Evolutionary conservation across 2,888 invertebrate species (phyloP), one percentile per base, ranked within the genome.

Genomic region (Epinotia brunnichana): DNA sequence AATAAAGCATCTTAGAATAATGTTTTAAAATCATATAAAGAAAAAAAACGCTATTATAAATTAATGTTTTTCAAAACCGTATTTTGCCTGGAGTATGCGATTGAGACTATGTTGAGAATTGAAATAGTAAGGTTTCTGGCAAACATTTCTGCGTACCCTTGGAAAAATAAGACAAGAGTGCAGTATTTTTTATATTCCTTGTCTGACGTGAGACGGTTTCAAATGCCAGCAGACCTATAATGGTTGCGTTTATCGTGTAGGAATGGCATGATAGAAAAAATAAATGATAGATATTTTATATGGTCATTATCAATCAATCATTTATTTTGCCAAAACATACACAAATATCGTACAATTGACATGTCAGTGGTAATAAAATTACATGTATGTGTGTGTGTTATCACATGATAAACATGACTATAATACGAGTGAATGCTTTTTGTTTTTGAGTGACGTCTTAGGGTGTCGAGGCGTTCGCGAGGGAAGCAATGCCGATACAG

Each of bases 391-490:
- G n/a, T n/a, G n/a, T n/a, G n/a, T n/a, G n/a, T n/a, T 5, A 15
- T 15, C 13, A 13, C 5, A 13, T 13, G 44, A n/a, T 48, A 48
- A 48, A 5, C 48, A n/a, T 48, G 48, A 48, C 48, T 7, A 48
- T 48, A 44, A 1, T 5, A 48, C 48, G 48, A 5, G 15, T 15
- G 15, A 44, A n/a, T n/a, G 48, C 35, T 24, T 51, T 48, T 24
- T 57, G 53, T 59, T 69, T 73, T 68, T 67, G 67, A 71, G 73
- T 63, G 73, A 39, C 73, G 59, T 24, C 53, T 73, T 51, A 51
- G 61, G 67, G 67, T 29, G 41, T 15, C 35, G 41, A 39, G 39
- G 53, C 67, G 51, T 66, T 24, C 54, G 61, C 51, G 24, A 39
- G 35, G 67, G 29, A 17, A 54, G 29, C 51, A 62, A 73, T 19